phyloP scores from a whole-genome alignment of 2,113 vertebrate genomes.

The Anarhynchus alexandrinus region DNA sequence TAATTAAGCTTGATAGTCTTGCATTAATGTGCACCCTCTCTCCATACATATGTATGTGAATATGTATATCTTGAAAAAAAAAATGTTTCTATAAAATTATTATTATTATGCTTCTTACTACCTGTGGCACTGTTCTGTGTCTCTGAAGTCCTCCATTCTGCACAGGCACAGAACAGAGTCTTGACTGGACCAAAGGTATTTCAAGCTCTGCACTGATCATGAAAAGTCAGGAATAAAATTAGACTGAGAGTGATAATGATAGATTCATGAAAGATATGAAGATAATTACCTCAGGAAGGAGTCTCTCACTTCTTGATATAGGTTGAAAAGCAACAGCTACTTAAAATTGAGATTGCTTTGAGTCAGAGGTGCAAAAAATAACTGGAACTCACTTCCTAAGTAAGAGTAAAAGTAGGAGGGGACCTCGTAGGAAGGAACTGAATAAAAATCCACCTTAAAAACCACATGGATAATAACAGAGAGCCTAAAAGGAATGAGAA shows the following conservation, averaged over 20 bases:
- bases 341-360: background rate
- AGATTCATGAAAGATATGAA: background rate
- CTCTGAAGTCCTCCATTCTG: background rate
- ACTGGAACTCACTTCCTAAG: background rate
- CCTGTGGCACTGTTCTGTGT: background rate
- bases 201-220: background rate
- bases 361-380: background rate
- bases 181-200: background rate
- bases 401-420: background rate
- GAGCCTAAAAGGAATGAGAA: background rate
- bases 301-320: background rate
- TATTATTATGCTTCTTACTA: background rate
- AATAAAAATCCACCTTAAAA: slow-evolving; percentile 25
- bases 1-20: background rate
- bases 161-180: background rate
- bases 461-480: background rate
- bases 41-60: background rate
- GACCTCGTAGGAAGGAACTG: slow-evolving; percentile 22
- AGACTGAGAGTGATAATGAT: background rate
- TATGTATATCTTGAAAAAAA: background rate
- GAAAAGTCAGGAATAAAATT: background rate
- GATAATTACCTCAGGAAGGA: background rate
- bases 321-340: background rate
- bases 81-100: background rate
- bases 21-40: background rate